phyloP scores from a whole-genome alignment of 2,113 vertebrate species.

The Cercopithecus mona region DNA sequence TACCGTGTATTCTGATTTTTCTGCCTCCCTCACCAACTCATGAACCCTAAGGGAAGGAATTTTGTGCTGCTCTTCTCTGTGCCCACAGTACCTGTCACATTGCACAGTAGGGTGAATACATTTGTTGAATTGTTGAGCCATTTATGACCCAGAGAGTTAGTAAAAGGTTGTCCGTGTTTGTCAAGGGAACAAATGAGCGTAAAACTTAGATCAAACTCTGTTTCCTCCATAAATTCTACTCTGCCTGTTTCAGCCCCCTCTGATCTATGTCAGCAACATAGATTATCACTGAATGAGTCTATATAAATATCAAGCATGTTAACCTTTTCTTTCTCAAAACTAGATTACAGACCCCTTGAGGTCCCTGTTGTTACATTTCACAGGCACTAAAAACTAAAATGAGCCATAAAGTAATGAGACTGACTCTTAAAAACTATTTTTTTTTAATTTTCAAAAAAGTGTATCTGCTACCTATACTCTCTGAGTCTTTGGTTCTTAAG shows the following conservation, averaged over 20 bases:
- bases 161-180: neutral
- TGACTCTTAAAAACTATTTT: neutral
- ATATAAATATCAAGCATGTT: neutral
- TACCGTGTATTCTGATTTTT: neutral
- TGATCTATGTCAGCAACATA: neutral
- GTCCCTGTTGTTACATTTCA: neutral
- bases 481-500: neutral
- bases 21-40: neutral
- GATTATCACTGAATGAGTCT: neutral
- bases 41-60: neutral
- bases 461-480: neutral
- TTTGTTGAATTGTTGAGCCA: neutral
- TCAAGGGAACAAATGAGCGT: neutral
- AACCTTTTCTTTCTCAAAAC: slow-evolving; percentile 9
- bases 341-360: neutral
- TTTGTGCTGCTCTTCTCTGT: neutral
- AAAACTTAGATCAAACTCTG: neutral
- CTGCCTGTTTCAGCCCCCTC: neutral
- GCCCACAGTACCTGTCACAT: neutral
- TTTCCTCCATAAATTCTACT: neutral
- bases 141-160: neutral
- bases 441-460: neutral
- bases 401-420: neutral
- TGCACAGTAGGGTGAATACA: neutral
- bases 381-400: neutral